A percentile compares a stretch with the other conserved stretches of the same genome.
These are phyloP conservation scores for Pipra filicauda DNA, from an alignment of 2,113 vertebrate species.

Conservation along the genomic window DNA sequence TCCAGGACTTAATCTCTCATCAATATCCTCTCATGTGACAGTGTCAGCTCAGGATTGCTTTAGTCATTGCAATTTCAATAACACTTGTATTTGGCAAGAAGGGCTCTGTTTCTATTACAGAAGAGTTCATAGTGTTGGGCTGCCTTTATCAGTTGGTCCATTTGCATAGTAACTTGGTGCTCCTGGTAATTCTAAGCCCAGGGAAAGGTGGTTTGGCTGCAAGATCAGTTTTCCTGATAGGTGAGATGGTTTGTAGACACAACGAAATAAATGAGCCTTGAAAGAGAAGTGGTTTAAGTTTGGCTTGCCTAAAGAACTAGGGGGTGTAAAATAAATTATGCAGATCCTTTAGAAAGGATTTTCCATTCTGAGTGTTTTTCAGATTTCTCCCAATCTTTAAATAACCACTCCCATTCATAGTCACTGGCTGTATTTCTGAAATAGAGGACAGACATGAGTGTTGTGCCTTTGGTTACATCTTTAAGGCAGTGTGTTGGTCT, in stretches of 20 bases:
- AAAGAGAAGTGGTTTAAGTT: not conserved
- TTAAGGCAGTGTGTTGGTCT: not conserved
- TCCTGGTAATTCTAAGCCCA: not conserved
- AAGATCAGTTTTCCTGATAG: not conserved
- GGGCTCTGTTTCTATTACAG: not conserved
- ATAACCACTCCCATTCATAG: not conserved
- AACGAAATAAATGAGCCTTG: not conserved
- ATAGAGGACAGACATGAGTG: not conserved
- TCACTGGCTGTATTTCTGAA: not conserved
- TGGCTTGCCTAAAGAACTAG: not conserved
- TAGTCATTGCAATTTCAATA: conserved; percentile 26
- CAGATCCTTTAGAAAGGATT: not conserved
- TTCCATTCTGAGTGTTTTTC: not conserved
- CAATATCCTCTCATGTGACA: not conserved
- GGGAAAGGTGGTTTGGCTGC: not conserved
- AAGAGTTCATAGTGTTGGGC: not conserved
- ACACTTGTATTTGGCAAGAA: not conserved
- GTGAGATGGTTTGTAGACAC: not conserved
- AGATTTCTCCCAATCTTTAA: not conserved
- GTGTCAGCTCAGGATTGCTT: not conserved
- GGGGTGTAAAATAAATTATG: not conserved
- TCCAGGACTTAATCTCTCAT: conserved; percentile 17
- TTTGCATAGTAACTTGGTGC: not conserved
- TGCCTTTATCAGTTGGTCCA: not conserved
- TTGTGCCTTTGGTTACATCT: not conserved